Conservation (phyloP, 2,797 vertebrate species). For the Xenopus petersii region DNA sequence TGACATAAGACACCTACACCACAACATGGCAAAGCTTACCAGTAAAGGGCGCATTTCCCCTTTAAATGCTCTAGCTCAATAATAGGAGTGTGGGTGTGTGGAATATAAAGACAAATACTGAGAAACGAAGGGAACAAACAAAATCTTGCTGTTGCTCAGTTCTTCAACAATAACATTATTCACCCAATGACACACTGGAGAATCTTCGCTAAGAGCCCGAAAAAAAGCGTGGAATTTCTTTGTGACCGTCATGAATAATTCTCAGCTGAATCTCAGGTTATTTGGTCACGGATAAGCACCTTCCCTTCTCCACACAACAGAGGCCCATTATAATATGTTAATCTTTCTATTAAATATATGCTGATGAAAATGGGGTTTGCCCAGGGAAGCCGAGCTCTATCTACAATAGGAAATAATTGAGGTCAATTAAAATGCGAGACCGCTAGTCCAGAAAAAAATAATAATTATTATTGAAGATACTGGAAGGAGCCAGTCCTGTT, state of each 20-base stretch:
- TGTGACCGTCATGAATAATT: slow-evolving; percentile 25
- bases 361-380: slow-evolving; percentile 18
- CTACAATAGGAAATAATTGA: slow-evolving; percentile 12
- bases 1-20: no score
- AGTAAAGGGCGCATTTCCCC: no score
- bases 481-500: no score
- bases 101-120: no score
- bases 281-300: slow-evolving; percentile 22
- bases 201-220: no score
- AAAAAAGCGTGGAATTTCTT: background rate
- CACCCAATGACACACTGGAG: no score
- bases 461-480: background rate
- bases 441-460: background rate
- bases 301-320: slow-evolving; percentile 7
- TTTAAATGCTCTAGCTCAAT: no score
- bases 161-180: no score
- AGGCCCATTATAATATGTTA: slow-evolving; percentile 30
- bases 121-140: no score
- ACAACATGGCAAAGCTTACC: no score
- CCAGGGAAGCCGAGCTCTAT: slow-evolving; percentile 6
- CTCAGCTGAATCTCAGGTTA: background rate
- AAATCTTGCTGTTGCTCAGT: no score
- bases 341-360: slow-evolving; percentile 27
- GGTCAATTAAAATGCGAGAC: slow-evolving; percentile 3
- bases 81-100: no score